Base-by-base conservation (phyloP, 2,888 invertebrate genomes). In the Latrodectus elegans region DNA sequence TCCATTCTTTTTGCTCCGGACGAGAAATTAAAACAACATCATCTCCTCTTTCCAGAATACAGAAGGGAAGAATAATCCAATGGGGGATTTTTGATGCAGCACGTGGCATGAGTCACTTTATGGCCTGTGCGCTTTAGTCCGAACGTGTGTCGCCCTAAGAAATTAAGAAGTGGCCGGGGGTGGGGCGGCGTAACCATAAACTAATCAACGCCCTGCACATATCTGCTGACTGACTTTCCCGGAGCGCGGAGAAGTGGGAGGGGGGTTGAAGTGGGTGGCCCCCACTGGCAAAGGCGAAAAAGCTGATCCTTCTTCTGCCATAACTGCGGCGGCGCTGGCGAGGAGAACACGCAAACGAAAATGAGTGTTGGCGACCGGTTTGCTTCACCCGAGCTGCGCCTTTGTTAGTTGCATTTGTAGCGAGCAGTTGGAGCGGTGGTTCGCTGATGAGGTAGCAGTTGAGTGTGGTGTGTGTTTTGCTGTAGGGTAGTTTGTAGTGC, bases 51-150 rank as follows among this genome's bases (percentile, higher is more conserved):
- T 49, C 38, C 64, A 64, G 38, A 52, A 26, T 60, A 49, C 26
- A 14, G 60, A 38, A 67, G 65, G 78, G 73, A 78, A 84, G 6
- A 38, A 78, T 71, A 60, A 51, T 65, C 76, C 67, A 72, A 22
- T 38, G 78, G 78, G 70, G 52, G 70, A 74, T 49, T 75, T 64
- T 67, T 79, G 52, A 70, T 22, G 72, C 70, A 75, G 73, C 85
- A 86, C 85, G 85, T 80, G 85, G 68, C 67, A 71, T 87, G 86
- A 87, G 65, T 87, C 86, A 87, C 65, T 73, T 77, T 87, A 87
- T 87, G 68, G 78, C 84, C 72, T 73, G 81, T 81, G 52, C 81
- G 22, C 68, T n/a, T 11, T 4, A 4, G 38, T 38, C 38, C 38
- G 38, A 38, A 38, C 38, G 67, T 26, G 78, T 78, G 68, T 38